A percentile compares a stretch with the other conserved stretches of the same genome.
These are phyloP conservation scores for Brachyistius frenatus DNA, from an alignment of 2,113 vertebrate genomes.

Conservation along the genomic window DNA sequence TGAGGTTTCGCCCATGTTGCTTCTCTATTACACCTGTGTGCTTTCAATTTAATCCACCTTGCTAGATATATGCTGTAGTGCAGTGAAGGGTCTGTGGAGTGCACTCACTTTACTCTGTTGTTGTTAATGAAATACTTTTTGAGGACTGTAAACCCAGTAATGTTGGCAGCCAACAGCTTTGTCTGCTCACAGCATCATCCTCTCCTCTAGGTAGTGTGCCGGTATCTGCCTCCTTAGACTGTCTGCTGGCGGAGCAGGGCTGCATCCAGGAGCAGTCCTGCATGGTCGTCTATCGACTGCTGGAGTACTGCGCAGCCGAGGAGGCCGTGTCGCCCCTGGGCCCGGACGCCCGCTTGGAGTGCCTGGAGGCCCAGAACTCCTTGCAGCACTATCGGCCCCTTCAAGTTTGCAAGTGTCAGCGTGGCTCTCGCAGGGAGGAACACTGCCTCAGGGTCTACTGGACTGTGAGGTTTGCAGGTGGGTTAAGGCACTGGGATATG, in stretches of 20 bases:
- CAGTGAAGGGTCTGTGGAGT: constrained; percentile 16
- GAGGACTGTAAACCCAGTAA: constrained; percentile 17
- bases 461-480: constrained; percentile 89
- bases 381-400: constrained; percentile 87
- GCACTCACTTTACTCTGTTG: constrained; percentile 21
- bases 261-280: constrained; percentile 87
- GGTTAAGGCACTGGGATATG: constrained; percentile 15
- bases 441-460: constrained; percentile 91
- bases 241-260: constrained; percentile 86
- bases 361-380: constrained; percentile 86
- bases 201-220: constrained; percentile 67
- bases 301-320: constrained; percentile 86
- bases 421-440: constrained; percentile 89
- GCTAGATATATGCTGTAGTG: constrained; percentile 21
- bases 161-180: neutral
- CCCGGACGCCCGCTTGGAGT: constrained; percentile 78
- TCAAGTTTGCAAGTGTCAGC: constrained; percentile 89
- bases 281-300: constrained; percentile 83
- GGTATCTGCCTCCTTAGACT: constrained; percentile 80
- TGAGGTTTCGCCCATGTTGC: constrained; percentile 24
- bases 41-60: constrained; percentile 50
- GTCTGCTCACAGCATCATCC: neutral
- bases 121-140: constrained; percentile 49
- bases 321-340: constrained; percentile 77
- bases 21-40: constrained; percentile 39